Conservation (phyloP, 1,140 invertebrate species). For the Callitettix versicolor region DNA sequence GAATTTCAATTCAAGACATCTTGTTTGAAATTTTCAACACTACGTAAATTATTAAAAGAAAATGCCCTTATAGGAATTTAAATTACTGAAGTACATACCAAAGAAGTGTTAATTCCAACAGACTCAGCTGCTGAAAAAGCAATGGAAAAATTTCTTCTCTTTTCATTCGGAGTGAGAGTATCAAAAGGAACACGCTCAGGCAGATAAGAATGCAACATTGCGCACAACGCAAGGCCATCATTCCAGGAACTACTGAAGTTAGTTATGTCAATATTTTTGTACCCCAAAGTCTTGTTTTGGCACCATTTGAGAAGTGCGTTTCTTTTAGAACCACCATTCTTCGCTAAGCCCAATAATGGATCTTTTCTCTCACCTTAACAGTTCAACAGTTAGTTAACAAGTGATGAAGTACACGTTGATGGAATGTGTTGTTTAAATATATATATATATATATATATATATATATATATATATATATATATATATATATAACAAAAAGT, state of each 20-base stretch:
- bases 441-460: too few relatives aligned
- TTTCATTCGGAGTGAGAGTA: constrained; percentile 63
- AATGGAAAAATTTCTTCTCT: constrained; percentile 76
- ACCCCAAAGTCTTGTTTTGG: constrained; percentile 84
- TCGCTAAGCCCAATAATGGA: constrained; percentile 71
- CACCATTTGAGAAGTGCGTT: constrained; percentile 94
- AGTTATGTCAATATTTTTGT: constrained; percentile 83
- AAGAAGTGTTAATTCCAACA: constrained; percentile 73
- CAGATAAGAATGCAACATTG: constrained; percentile 79
- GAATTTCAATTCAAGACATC: too few relatives aligned
- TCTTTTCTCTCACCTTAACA: constrained; percentile 58
- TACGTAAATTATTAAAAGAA: too few relatives aligned
- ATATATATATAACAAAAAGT: too few relatives aligned
- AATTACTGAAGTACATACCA: constrained; percentile 67
- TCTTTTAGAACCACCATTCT: constrained; percentile 85
- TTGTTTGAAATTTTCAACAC: too few relatives aligned
- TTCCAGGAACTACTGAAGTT: constrained; percentile 91
- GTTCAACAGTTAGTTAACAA: too few relatives aligned
- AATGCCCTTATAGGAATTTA: too few relatives aligned
- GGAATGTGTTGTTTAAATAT: too few relatives aligned
- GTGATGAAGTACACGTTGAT: too few relatives aligned
- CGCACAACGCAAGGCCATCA: constrained; percentile 82
- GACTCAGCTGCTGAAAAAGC: constrained; percentile 83
- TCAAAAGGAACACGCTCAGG: constrained; percentile 75
- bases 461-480: too few relatives aligned